Base-by-base conservation (phyloP, 1,140 invertebrate species). In the Phthorimaea operculella region DNA sequence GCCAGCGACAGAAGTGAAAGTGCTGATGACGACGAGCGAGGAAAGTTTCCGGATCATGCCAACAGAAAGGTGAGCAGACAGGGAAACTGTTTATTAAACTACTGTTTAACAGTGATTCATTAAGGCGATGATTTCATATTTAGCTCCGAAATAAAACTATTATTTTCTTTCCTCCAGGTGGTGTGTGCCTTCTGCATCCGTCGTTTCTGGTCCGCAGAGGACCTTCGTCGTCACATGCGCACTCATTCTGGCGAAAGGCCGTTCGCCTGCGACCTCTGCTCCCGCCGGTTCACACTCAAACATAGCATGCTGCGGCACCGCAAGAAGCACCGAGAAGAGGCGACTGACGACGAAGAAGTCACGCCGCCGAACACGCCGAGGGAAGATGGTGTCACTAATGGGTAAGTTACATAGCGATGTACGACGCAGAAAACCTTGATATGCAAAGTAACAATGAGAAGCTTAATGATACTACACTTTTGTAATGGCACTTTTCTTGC, bases 201-300 rank as follows among this genome's bases (percentile, higher is more conserved):
- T 58, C 90, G 95, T 42, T 97, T 97, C 79, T 97, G 95, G 94
- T 97, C 95, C 0, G 92, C 96, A 0, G 95, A 97, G 74, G 96
- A 98, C 81, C 85, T 98, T 0, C 88, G 95, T 0, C 90, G 95
- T 8, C 96, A 98, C 79, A 96, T 98, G 94, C 85, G 95, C 39
- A 95, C 93, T 0, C 94, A 96, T 70, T 95, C 93, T 0, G 94
- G 93, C 0, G 94, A 95, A 70, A 79, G 93, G 0, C 90, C 90
- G 0, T 95, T 93, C 72, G 89, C 92, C 42, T 95, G 94, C 63
- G 92, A 94, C 67, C 90, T 94, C 10, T 97, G 95, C 71, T 81
- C 90, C 10, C 85, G 94, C 4, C 88, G 92, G 52, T 97, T 97
- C 84, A 97, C 95, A 0, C 85, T 97, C n/a, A 96, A 97, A 68